phyloP scores from a whole-genome alignment of 2,888 invertebrate species.

The Andrena hattorfiana region DNA sequence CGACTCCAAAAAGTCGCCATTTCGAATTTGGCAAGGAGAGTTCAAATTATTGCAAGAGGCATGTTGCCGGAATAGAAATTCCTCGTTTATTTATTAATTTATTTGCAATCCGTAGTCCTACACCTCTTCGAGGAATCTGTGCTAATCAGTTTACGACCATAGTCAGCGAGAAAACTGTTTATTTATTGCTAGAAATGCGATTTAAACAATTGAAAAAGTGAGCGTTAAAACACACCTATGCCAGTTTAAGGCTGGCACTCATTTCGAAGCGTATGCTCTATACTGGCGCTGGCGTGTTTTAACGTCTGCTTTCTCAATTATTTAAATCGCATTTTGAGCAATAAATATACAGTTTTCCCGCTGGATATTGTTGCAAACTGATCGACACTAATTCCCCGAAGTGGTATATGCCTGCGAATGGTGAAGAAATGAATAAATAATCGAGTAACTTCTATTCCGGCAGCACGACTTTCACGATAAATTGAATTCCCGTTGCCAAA shows the following conservation, averaged over 20 bases:
- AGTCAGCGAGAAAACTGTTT: background rate
- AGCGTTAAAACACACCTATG: background rate
- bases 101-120: background rate
- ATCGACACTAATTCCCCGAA: too few species aligned
- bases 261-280: too few species aligned
- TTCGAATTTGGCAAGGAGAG: too few species aligned
- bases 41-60: too few species aligned
- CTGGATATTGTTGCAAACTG: background rate
- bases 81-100: background rate
- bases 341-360: background rate
- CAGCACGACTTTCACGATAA: too few species aligned
- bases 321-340: background rate
- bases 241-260: too few species aligned
- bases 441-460: background rate
- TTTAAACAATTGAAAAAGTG: background rate
- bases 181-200: background rate
- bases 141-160: too few species aligned
- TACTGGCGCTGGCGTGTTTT: background rate
- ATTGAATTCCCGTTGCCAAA: too few species aligned
- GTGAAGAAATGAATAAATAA: background rate
- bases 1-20: too few species aligned
- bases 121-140: too few species aligned
- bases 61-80: too few species aligned
- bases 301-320: background rate
- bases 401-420: background rate